These are phyloP conservation scores for Temnothorax rugatulus DNA, from an alignment of 2,888 invertebrate genomes.

Conservation along the genomic window DNA sequence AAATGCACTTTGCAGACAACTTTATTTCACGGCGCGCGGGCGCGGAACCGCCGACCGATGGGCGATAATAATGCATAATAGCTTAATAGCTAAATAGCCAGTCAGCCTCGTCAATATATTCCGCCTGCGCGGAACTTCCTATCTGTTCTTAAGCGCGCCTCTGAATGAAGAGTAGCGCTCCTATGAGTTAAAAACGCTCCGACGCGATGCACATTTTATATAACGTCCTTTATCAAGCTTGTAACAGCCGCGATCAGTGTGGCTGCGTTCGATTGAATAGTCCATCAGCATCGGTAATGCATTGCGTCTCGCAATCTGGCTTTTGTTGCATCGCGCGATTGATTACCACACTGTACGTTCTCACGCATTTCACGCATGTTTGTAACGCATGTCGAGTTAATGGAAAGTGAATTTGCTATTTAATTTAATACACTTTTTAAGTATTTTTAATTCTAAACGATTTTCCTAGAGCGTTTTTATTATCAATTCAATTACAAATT, in stretches of 20 bases:
- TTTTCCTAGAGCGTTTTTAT: not conserved
- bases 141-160: constrained; percentile 21
- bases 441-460: not conserved
- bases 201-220: constrained; percentile 25
- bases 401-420: constrained; percentile 6
- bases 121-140: constrained; percentile 29
- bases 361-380: constrained; percentile 22
- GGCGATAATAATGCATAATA: constrained; percentile 47
- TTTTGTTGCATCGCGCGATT: constrained; percentile 37
- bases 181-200: not conserved
- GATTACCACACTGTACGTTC: constrained; percentile 14
- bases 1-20: constrained; percentile 59
- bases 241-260: constrained; percentile 31
- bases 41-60: constrained; percentile 37
- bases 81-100: constrained; percentile 30
- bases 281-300: constrained; percentile 54
- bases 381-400: constrained; percentile 11
- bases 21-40: constrained; percentile 48
- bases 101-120: constrained; percentile 54
- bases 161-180: not conserved
- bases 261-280: constrained; percentile 42
- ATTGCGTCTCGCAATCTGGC: constrained; percentile 12
- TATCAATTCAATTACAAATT: not conserved
- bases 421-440: not conserved
- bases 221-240: constrained; percentile 43